Evolutionary conservation across 2,113 vertebrate genomes (phyloP).

Genomic region (Galemys pyrenaicus): DNA sequence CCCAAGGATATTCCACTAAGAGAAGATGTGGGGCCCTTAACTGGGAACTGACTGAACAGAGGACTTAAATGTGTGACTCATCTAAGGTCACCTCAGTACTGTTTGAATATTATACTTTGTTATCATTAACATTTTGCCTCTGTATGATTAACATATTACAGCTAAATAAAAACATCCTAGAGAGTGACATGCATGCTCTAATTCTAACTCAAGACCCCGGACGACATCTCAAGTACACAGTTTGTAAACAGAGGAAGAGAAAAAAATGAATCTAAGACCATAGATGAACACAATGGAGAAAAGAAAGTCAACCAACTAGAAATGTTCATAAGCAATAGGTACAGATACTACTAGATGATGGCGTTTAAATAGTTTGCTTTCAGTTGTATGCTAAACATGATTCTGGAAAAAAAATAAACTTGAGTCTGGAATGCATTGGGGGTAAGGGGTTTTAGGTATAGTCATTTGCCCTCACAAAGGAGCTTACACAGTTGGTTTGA

Average conservation of each 20-base stretch:
- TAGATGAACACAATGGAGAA: not conserved
- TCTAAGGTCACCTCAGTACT: not conserved
- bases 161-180: not conserved
- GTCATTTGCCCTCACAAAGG: not conserved
- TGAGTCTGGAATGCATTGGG: not conserved
- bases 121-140: not conserved
- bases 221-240: not conserved
- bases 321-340: not conserved
- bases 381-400: not conserved
- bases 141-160: not conserved
- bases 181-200: not conserved
- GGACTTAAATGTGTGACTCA: not conserved
- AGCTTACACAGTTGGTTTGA: not conserved
- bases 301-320: not conserved
- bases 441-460: not conserved
- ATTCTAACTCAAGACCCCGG: not conserved
- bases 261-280: not conserved
- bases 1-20: not conserved
- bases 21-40: not conserved
- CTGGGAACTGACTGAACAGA: not conserved
- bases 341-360: not conserved
- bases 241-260: slow-evolving; percentile 16
- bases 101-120: not conserved
- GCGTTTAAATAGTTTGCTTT: not conserved
- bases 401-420: not conserved